Base-by-base conservation (phyloP, 2,797 vertebrate genomes). In the Poeciliopsis infans region DNA sequence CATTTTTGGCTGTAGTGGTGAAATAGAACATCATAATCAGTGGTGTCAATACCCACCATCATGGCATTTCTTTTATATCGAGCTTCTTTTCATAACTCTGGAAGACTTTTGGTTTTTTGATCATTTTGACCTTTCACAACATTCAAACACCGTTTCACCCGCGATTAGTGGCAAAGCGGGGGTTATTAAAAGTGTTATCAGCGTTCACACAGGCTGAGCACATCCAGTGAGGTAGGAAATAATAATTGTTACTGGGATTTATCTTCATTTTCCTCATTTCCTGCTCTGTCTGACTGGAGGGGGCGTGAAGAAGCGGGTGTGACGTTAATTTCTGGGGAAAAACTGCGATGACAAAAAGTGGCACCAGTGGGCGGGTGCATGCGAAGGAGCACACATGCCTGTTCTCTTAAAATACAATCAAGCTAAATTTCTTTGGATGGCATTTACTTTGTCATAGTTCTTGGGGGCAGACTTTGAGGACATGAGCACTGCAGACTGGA, bases 101-200 rank as follows among this genome's bases (percentile, higher is more conserved):
- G 55, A 82, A 25, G 25, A 78, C 77, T 84, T 86, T 86, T 83
- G 70, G 71, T 80, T 78, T 86, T 87, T 72, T 85, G 83, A 91
- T 90, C 76, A 80, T 79, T 87, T 86, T 91, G 87, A 91, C 89
- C 89, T 91, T 87, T 88, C 2, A 3, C 23, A 73, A 77, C 85
- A 83, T 87, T 84, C 79, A 85, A 79, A 85, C 78, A 85, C 23
- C 81, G 43, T 83, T 86, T 90, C 72, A 53, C 72, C 70, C 57
- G 46, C 86, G 85, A 92, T 92, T 88, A 89, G 79, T 33, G 15
- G 73, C 80, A 72, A 89, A 86, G 86, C 68, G 18, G 25, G 75
- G 69, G 80, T 87, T 86, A 86, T 90, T 89, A 87, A 89, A 86
- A 28, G 75, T 77, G 85, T 92, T 94, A 94, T 94, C 92, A 91